phyloP scores from a whole-genome alignment of 2,888 invertebrate genomes.

The Atherix ibis region DNA sequence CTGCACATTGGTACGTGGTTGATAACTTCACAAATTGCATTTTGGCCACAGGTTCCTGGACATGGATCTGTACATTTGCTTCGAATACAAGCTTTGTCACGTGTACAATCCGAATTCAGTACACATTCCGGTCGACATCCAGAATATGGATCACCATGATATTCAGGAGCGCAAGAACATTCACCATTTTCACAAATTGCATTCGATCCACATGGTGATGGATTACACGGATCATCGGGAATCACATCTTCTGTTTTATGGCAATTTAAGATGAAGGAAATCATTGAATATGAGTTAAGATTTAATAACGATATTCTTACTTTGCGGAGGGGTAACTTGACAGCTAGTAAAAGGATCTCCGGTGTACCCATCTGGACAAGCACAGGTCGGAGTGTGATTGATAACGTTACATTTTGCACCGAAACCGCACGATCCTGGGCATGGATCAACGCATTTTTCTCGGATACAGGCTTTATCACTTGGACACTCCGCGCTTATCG shows the following conservation, averaged over 20 bases:
- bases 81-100: constrained; percentile 47
- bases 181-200: constrained; percentile 43
- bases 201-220: constrained; percentile 58
- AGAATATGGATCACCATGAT: constrained; percentile 59
- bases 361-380: constrained; percentile 40
- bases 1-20: constrained; percentile 63
- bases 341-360: constrained; percentile 40
- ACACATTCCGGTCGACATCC: constrained; percentile 68
- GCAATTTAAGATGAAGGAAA: constrained; percentile 6
- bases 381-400: constrained; percentile 50
- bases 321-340: constrained; percentile 20
- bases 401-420: constrained; percentile 44
- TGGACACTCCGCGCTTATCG: constrained; percentile 50
- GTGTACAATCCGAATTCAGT: constrained; percentile 51
- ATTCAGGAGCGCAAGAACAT: constrained; percentile 56
- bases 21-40: constrained; percentile 55
- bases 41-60: constrained; percentile 55
- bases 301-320: constrained; percentile 19
- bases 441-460: constrained; percentile 53
- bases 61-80: constrained; percentile 64
- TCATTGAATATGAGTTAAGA: constrained; percentile 12
- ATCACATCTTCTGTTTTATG: constrained; percentile 24
- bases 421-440: constrained; percentile 50
- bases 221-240: constrained; percentile 43
- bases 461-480: constrained; percentile 51